phyloP scores from a whole-genome alignment of 2,113 vertebrate genomes.

The Callorhinus ursinus region DNA sequence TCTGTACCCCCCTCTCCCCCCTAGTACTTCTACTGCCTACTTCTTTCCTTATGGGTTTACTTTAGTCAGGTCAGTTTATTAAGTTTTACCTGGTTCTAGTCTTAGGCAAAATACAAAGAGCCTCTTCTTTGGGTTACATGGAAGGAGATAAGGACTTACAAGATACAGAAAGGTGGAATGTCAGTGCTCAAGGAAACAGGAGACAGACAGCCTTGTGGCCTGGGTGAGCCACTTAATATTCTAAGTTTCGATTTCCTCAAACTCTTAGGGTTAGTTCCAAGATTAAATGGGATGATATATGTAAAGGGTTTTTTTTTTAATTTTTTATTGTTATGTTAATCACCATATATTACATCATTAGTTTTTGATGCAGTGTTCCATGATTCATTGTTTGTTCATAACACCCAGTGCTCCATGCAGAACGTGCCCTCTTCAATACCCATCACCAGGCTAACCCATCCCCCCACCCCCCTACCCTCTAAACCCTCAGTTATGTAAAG shows the following conservation, averaged over 20 bases:
- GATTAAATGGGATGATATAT: background rate
- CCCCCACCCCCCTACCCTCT: no score
- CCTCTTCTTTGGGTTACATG: background rate
- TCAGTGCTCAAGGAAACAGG: background rate
- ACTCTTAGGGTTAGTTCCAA: background rate
- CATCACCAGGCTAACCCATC: no score
- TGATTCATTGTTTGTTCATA: no score
- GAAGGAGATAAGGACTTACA: background rate
- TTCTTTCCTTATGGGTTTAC: background rate
- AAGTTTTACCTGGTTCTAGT: background rate
- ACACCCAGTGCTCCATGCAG: no score
- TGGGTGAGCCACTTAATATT: background rate
- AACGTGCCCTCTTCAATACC: no score
- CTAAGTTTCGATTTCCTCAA: background rate
- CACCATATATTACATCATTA: no score
- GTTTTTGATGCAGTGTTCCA: no score
- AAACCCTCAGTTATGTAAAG: no score
- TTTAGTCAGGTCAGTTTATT: background rate
- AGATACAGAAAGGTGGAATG: background rate
- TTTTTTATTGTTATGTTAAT: no score
- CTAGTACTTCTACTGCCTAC: background rate
- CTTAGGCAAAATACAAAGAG: background rate
- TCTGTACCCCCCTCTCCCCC: rapidly evolving
- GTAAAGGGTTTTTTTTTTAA: background rate
- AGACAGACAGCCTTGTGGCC: background rate